phyloP scores from a whole-genome alignment of 2,113 vertebrate species.

The Phalacrocorax brasilianus region DNA sequence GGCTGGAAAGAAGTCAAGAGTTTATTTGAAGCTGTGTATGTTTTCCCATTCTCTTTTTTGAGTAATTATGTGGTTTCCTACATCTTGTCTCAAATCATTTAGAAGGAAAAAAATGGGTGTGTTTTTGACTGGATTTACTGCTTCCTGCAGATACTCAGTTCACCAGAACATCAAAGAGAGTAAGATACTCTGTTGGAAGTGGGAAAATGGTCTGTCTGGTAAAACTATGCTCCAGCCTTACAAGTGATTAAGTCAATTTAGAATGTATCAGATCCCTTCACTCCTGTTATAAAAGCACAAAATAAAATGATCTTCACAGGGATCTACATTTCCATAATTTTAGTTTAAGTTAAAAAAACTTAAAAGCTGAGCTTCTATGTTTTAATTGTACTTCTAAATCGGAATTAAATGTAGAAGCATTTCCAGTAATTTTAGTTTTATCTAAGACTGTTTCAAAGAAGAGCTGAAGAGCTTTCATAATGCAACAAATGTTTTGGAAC shows the following conservation, averaged over 20 bases:
- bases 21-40: not conserved
- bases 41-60: not conserved
- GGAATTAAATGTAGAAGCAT: not conserved
- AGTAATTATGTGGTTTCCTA: not conserved
- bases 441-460: not conserved
- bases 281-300: not conserved
- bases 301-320: not conserved
- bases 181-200: not conserved
- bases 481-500: not conserved
- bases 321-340: not conserved
- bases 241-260: not conserved
- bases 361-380: not conserved
- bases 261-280: not conserved
- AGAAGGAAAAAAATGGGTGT: not conserved
- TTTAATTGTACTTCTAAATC: accelerated
- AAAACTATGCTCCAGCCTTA: not conserved
- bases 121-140: not conserved
- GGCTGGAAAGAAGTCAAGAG: not conserved
- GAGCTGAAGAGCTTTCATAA: not conserved
- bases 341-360: not conserved
- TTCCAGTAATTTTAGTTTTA: not conserved
- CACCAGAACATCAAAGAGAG: not conserved
- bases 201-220: not conserved
- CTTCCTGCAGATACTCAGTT: not conserved
- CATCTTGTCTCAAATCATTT: not conserved